Evolutionary conservation across 2,888 invertebrate species (phyloP).

Genomic region (Cephus rjabovi): DNA sequence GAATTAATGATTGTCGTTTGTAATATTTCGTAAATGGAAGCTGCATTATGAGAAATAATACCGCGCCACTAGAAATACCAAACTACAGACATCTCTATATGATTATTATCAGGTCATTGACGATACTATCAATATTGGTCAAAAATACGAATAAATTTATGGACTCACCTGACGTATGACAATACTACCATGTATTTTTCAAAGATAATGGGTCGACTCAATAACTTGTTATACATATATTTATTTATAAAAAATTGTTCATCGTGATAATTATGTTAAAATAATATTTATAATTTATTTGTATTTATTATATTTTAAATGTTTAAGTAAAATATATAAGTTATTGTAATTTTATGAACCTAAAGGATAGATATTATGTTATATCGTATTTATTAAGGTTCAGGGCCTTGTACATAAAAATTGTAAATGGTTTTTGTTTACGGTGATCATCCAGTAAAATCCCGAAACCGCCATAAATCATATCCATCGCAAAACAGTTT

Average conservation of each 20-base stretch:
- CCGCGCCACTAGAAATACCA: background rate
- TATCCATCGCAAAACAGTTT: conserved; percentile 15
- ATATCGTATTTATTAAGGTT: background rate
- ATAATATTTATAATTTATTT: background rate
- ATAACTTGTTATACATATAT: background rate
- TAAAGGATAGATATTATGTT: background rate
- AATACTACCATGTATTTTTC: background rate
- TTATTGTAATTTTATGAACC: background rate
- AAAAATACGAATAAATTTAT: background rate
- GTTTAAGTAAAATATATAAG: background rate
- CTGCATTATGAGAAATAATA: background rate
- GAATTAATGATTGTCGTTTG: background rate
- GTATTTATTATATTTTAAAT: background rate
- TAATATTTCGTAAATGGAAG: background rate
- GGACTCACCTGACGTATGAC: too few species aligned
- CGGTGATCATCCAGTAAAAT: background rate
- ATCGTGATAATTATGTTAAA: background rate
- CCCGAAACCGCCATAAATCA: background rate
- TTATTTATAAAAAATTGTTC: background rate
- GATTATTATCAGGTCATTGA: background rate
- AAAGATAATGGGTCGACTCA: background rate
- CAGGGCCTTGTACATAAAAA: background rate
- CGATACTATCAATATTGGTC: too few species aligned
- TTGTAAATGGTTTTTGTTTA: background rate
- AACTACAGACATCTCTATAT: background rate